phyloP scores from a whole-genome alignment of 92 coral and sea anemone species.

The Plumapathes pennacea region DNA sequence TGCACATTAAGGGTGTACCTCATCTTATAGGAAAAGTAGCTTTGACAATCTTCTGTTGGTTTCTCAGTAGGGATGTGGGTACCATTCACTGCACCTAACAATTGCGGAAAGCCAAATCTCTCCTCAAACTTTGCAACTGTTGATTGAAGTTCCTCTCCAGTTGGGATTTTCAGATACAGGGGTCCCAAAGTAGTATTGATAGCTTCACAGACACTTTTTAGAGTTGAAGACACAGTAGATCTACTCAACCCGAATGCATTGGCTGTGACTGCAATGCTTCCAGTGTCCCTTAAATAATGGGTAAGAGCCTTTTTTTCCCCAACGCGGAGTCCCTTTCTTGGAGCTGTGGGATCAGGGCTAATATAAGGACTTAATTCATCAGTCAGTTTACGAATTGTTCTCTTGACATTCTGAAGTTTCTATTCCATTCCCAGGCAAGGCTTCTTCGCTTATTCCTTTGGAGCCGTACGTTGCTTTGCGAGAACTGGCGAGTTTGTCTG shows the following conservation, averaged over 20 bases:
- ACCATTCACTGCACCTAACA: conserved; percentile 53
- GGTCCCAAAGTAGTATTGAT: conserved; percentile 28
- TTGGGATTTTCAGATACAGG: conserved; percentile 21
- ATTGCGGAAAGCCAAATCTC: conserved; percentile 30
- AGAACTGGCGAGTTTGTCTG: conserved; percentile 3
- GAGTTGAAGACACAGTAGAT: conserved; percentile 15
- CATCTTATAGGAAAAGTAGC: conserved; percentile 50
- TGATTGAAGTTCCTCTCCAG: conserved; percentile 16
- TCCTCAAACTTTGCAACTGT: conserved; percentile 5
- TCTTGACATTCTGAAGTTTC: conserved; percentile 14
- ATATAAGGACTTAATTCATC: conserved; percentile 18
- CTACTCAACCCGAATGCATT: conserved; percentile 31
- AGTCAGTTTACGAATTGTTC: conserved; percentile 10
- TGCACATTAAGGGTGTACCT: conserved; percentile 53
- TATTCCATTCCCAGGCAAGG: conserved; percentile 11
- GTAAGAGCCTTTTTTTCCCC: conserved; percentile 26
- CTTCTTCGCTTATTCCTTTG: neutral
- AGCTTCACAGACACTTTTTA: conserved; percentile 18
- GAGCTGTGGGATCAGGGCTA: conserved; percentile 9
- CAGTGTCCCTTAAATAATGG: conserved; percentile 22
- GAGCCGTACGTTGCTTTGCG: no score
- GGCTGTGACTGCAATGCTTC: conserved; percentile 18
- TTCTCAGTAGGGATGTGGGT: conserved; percentile 46
- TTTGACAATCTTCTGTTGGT: conserved; percentile 35
- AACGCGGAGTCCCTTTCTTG: conserved; percentile 11